Evolutionary conservation across 2,113 vertebrate genomes (phyloP).

Genomic region (Gallinago paraguaiae): DNA sequence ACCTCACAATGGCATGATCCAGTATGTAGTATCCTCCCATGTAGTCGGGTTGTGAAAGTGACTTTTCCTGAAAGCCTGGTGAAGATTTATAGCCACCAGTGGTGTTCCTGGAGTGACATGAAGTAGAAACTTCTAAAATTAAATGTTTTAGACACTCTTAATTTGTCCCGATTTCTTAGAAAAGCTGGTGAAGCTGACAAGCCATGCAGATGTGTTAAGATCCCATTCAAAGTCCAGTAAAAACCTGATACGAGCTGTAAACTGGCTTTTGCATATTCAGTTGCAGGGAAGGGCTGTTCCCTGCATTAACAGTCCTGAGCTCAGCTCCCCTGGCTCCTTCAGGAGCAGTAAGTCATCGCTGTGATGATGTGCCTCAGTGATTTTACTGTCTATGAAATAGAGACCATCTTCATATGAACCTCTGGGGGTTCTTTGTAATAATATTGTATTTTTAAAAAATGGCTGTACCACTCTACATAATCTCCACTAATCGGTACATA

Average conservation of each 20-base stretch:
- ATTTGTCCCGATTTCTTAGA: not conserved
- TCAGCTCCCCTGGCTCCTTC: constrained; percentile 52
- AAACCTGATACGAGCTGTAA: not conserved
- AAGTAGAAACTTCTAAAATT: not conserved
- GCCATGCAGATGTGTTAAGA: not conserved
- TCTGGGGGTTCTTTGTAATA: constrained; percentile 70
- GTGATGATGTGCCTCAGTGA: constrained; percentile 64
- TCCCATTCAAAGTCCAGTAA: not conserved
- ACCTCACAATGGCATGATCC: not conserved
- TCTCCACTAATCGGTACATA: constrained; percentile 57
- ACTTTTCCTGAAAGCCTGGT: not conserved
- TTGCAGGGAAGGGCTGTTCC: not conserved
- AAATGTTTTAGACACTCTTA: not conserved
- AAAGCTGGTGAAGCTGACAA: not conserved
- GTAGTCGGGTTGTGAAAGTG: not conserved
- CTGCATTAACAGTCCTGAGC: constrained; percentile 18
- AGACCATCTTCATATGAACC: constrained; percentile 64
- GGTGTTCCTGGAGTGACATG: not conserved
- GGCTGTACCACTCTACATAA: constrained; percentile 55
- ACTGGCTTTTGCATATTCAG: not conserved
- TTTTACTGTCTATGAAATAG: constrained; percentile 72
- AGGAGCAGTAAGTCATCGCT: constrained; percentile 49
- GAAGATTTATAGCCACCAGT: not conserved
- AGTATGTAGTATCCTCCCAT: not conserved
- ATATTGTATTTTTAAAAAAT: constrained; percentile 65